Base-by-base conservation (phyloP, 2,888 invertebrate species). In the Idaea dimidiata region DNA sequence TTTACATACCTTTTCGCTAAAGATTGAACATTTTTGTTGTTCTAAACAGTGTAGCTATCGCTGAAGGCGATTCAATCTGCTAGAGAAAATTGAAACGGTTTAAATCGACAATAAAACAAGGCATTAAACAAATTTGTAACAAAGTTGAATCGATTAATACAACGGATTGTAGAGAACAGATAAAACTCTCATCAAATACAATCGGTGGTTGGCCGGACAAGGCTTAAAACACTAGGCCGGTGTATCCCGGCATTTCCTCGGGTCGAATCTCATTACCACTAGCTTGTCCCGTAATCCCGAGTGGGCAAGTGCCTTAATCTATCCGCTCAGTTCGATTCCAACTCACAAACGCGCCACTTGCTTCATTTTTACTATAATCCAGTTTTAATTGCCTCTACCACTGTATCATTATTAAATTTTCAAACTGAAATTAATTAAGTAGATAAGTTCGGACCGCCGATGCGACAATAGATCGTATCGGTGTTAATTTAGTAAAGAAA, bases 181-280 rank as follows among this genome's bases (percentile, higher is more conserved):
- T 90, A 88, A 89, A 90, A 90, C 83, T 88, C 86, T 86, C 88
- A 89, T 91, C 89, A 89, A 89, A 91, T 89, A 89, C 89, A 89
- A 91, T 91, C 91, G 84, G 84, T 79, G 82, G 81, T 76, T 77
- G 87, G 82, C 86, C 86, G 89, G 86, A 87, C 89, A 85, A 80
- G 81, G 89, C 89, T 91, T 90, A 90, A 81, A 84, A 80, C 75
- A 78, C 86, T 88, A 87, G 90, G 88, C 89, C 87, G 88, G 76
- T 80, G 78, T 80, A 86, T 82, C 83, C 82, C 84, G 78, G 80
- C 79, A 86, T 89, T 88, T 89, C 84, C 88, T 89, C 85, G 78
- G 85, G 78, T 83, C 84, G 85, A 90, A 90, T 90, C 91, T 91
- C 91, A 91, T 91, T 91, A 91, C 88, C 88, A 89, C 88, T 88